Conservation (phyloP, 2,888 invertebrate genomes). For the Synergus japonicus region DNA sequence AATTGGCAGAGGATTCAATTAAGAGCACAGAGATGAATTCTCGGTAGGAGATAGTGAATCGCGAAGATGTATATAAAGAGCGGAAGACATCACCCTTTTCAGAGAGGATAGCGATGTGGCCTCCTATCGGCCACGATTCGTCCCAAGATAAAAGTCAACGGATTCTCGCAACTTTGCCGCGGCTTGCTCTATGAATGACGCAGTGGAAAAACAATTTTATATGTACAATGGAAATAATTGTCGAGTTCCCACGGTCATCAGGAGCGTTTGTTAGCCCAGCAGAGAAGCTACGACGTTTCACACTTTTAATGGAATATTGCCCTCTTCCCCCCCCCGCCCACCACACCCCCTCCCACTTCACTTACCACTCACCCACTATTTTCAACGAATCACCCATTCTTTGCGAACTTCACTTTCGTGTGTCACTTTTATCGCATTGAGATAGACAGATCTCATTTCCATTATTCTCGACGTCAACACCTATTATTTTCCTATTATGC, state of each 20-base stretch:
- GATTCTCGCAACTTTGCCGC: constrained; percentile 46
- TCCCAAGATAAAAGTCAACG: constrained; percentile 52
- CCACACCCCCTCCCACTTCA: too few relatives aligned
- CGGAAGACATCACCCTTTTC: constrained; percentile 23
- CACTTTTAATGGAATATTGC: background rate
- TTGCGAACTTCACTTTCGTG: background rate
- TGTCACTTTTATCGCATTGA: background rate
- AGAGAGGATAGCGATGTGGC: background rate
- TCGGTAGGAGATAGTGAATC: constrained; percentile 16
- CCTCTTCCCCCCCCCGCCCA: too few relatives aligned
- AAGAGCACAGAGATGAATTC: background rate
- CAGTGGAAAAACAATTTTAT: constrained; percentile 71
- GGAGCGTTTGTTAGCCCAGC: constrained; percentile 57
- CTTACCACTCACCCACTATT: background rate
- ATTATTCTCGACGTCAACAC: background rate
- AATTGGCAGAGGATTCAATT: constrained; percentile 5
- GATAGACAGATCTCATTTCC: background rate
- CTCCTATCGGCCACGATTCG: constrained; percentile 32
- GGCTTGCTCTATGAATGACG: constrained; percentile 60
- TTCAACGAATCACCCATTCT: background rate
- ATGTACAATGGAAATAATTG: constrained; percentile 73
- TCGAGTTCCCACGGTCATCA: constrained; percentile 72
- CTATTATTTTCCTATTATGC: background rate
- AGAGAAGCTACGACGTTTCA: background rate
- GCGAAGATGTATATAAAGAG: constrained; percentile 1